Evolutionary conservation across 2,888 invertebrate genomes (phyloP), one percentile per base, ranked within the genome.

Genomic region (Blastobasis lacticolella): DNA sequence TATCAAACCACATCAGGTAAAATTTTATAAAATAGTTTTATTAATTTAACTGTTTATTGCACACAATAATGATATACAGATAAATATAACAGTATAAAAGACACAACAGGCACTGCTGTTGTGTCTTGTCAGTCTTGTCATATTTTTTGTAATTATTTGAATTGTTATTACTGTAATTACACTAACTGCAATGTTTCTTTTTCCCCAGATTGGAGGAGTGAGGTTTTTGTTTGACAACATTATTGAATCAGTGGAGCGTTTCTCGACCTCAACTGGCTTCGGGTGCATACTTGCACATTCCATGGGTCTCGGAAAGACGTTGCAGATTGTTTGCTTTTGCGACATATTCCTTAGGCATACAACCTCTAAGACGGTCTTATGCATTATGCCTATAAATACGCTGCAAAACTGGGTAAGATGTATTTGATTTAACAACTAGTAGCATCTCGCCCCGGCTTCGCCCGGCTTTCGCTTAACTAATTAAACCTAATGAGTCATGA

Each of bases 301-400:
- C 46, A 99, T 99, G 99, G 99, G 99, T 1, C 90, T 99, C 38
- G 99, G 99, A n/a, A 99, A 99, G 88, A 99, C 99, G 0, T 89
- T 99, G 53, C 97, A 95, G 88, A 95, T 98, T 52, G 95, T 98
- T 52, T 95, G 97, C 59, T 99, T 99, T 87, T 95, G 95, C 73
- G 99, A 99, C 84, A 94, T 98, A 66, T 97, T 99, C 81, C 90
- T 99, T 63, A 90, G 97, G 49, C 94, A 97, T 76, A 98, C 98
- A 0, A 90, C 90, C 37, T 95, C 96, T 5, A 95, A 93, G 75
- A 95, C 94, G 9, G 96, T 98, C 1, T 86, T 99, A 43, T 96
- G 97, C 71, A 98, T 99, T 60, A 98, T 99, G 92, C 99, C 99
- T 6, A 98, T 99, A 54, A 99, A 99, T 79, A 99, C 99, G 0